Evolutionary conservation across 2,888 invertebrate genomes (phyloP).

Genomic region (Idaea biselata): DNA sequence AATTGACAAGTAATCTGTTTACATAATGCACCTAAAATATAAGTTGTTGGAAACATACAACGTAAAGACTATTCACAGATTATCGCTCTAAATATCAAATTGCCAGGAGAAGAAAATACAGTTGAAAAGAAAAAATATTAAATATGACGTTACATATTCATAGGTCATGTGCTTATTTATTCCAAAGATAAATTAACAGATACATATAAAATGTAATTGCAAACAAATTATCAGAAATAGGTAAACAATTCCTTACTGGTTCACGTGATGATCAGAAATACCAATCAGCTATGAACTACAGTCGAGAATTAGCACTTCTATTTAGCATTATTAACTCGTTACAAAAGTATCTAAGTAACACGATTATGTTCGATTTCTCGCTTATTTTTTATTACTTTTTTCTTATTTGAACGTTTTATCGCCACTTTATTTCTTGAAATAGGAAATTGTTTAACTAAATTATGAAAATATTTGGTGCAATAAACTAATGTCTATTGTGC

Average conservation of each 20-base stretch:
- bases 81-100: no score
- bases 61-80: no score
- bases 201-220: not conserved
- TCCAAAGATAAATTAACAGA: not conserved
- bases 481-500: not conserved
- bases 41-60: no score
- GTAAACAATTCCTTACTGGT: not conserved
- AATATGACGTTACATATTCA: not conserved
- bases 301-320: not conserved
- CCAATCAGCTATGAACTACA: conserved; percentile 1
- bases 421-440: no score
- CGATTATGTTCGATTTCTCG: not conserved
- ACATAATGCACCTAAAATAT: no score
- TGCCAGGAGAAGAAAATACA: no score
- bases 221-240: not conserved
- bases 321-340: not conserved
- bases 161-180: not conserved
- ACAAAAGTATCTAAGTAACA: not conserved
- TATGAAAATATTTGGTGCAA: no score
- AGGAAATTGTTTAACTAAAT: no score
- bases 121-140: not conserved
- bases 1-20: no score
- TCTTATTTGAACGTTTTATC: no score
- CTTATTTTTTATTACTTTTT: not conserved
- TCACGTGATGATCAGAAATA: not conserved